A percentile compares a stretch with the other conserved stretches of the same genome.
These are phyloP conservation scores for Abrostola triplasia DNA, from an alignment of 2,888 invertebrate species.

Conservation along the genomic window DNA sequence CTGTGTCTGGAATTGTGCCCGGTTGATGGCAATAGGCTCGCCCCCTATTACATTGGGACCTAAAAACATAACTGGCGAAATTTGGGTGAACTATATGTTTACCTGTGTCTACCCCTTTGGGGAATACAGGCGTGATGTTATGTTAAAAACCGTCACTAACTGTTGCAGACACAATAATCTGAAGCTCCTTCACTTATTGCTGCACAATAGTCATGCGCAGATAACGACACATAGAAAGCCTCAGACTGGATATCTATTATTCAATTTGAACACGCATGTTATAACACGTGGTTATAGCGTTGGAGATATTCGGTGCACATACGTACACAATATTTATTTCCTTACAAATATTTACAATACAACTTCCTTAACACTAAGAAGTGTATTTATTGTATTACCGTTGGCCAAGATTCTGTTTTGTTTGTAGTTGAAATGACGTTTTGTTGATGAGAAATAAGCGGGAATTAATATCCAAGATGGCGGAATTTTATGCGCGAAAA, in stretches of 20 bases:
- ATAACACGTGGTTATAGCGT: slow-evolving; percentile 28
- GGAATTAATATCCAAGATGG: neutral
- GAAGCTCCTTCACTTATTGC: too few species aligned
- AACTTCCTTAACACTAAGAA: neutral
- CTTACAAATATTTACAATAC: slow-evolving; percentile 2
- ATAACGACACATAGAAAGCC: neutral
- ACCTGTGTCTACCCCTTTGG: too few species aligned
- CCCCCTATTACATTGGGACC: too few species aligned
- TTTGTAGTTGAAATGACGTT: neutral
- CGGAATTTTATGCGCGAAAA: neutral
- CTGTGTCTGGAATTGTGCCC: too few species aligned
- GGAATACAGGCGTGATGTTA: too few species aligned
- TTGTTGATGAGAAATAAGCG: neutral
- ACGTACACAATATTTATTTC: slow-evolving; percentile 5
- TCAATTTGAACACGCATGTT: slow-evolving; percentile 40
- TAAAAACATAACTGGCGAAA: too few species aligned
- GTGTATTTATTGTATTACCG: neutral
- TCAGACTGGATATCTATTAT: slow-evolving; percentile 26
- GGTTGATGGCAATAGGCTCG: too few species aligned
- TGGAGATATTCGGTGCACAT: slow-evolving; percentile 30
- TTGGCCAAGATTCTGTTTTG: neutral
- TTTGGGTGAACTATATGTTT: too few species aligned
- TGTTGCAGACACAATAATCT: too few species aligned
- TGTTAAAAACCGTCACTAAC: too few species aligned
- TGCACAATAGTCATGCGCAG: neutral